phyloP scores from a whole-genome alignment of 2,888 invertebrate genomes.

The Neoaliturus tenellus region DNA sequence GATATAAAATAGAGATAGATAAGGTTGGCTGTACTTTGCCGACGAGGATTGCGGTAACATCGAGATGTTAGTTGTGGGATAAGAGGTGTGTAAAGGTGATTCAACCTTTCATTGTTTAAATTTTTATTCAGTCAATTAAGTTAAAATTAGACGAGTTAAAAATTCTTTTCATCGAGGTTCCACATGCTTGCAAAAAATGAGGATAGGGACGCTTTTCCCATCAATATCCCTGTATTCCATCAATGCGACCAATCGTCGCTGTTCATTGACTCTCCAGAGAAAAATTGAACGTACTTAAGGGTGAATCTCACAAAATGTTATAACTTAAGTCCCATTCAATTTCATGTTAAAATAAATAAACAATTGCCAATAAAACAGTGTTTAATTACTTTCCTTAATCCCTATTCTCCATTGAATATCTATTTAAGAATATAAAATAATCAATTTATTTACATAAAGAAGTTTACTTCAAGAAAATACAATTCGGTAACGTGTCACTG shows the following conservation, averaged over 20 bases:
- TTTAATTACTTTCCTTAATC: too few species aligned
- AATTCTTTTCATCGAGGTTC: slow-evolving; percentile 96
- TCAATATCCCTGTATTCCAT: slow-evolving; percentile 95
- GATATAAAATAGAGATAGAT: neutral
- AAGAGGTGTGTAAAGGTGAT: neutral
- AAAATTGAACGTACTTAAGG: too few species aligned
- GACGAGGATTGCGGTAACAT: neutral
- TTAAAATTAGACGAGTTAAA: slow-evolving; percentile 75
- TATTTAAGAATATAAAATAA: too few species aligned
- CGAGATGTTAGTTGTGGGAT: neutral
- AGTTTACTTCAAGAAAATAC: too few species aligned
- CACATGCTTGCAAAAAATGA: slow-evolving; percentile 99
- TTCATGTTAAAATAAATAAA: too few species aligned
- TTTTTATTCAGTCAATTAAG: slow-evolving; percentile 28
- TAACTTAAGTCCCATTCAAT: too few species aligned
- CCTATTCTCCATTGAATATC: too few species aligned
- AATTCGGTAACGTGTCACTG: too few species aligned
- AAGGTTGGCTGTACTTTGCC: neutral
- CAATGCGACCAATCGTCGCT: slow-evolving; percentile 95
- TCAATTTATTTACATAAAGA: too few species aligned
- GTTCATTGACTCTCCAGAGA: slow-evolving; percentile 93
- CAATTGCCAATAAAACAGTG: too few species aligned
- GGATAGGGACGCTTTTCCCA: slow-evolving; percentile 87
- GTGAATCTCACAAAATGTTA: too few species aligned
- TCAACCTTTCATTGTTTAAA: neutral